Conservation (phyloP, 2,888 invertebrate genomes). For the Ophion slaviceki region DNA sequence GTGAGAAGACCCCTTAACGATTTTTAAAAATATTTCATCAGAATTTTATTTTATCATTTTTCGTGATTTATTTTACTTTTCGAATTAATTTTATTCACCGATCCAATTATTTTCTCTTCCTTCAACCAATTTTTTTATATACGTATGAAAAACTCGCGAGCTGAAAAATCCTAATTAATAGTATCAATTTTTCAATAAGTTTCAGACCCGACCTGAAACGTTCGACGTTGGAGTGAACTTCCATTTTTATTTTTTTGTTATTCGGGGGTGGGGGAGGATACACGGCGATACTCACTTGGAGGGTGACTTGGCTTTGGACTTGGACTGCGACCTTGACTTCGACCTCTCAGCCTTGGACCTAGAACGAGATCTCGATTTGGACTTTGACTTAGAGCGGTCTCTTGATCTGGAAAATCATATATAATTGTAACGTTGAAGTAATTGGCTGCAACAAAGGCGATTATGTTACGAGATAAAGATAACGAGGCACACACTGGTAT, state of each 20-base stretch:
- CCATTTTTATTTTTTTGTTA: background rate
- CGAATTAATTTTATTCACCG: too few relatives aligned
- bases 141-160: too few relatives aligned
- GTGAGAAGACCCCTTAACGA: too few relatives aligned
- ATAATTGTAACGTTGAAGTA: conserved; percentile 64
- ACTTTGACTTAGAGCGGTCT: conserved; percentile 87
- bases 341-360: conserved; percentile 85
- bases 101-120: too few relatives aligned
- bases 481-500: conserved; percentile 64
- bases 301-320: conserved; percentile 84
- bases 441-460: background rate
- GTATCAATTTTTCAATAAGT: too few relatives aligned
- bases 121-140: too few relatives aligned
- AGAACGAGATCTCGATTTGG: conserved; percentile 88
- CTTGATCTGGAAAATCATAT: conserved; percentile 85
- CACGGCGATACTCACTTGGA: conserved; percentile 82
- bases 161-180: too few relatives aligned
- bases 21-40: too few relatives aligned
- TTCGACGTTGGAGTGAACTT: too few relatives aligned
- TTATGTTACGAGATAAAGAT: conserved; percentile 33
- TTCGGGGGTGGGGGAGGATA: background rate
- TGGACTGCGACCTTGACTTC: conserved; percentile 85
- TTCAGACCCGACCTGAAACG: too few relatives aligned
- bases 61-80: too few relatives aligned
- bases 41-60: too few relatives aligned